These are phyloP conservation scores for Potamilus streckersoni DNA, from an alignment of 1,140 invertebrate genomes.

Conservation along the genomic window DNA sequence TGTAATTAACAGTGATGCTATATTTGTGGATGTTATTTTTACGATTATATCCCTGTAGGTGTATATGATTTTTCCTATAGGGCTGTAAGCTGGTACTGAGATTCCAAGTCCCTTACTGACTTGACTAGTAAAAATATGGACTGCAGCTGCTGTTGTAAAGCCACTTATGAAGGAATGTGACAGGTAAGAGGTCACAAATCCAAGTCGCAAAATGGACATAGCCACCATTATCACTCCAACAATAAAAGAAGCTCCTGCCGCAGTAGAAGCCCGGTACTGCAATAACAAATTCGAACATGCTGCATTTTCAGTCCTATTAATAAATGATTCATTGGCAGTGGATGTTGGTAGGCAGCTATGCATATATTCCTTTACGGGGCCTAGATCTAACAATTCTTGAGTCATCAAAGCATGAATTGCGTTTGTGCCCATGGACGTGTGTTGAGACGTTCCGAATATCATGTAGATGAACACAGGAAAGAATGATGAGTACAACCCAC, in stretches of 20 bases:
- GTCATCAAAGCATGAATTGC: conserved; percentile 53
- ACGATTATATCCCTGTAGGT: conserved; percentile 46
- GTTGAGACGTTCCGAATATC: conserved; percentile 69
- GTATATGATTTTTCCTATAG: conserved; percentile 43
- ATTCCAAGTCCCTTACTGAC: conserved; percentile 78
- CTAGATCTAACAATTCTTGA: conserved; percentile 29
- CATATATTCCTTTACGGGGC: no score
- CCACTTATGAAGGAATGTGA: conserved; percentile 90
- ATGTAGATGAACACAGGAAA: conserved; percentile 70
- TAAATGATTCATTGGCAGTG: no score
- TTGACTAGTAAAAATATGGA: conserved; percentile 89
- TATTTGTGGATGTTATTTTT: conserved; percentile 42
- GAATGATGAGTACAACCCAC: conserved; percentile 69
- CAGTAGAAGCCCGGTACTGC: conserved; percentile 5
- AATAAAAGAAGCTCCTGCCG: conserved; percentile 26
- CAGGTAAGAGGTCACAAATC: conserved; percentile 83
- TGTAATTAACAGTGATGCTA: conserved; percentile 74
- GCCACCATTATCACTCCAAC: conserved; percentile 65
- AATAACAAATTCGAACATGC: no score
- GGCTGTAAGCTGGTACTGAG: conserved; percentile 22
- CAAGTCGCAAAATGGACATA: conserved; percentile 86
- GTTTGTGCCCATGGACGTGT: conserved; percentile 58
- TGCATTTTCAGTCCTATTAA: no score
- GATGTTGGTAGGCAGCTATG: no score
- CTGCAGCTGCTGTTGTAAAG: conserved; percentile 88